Conservation (phyloP, 2,797 vertebrate species). For the Falco novaeseelandiae region DNA sequence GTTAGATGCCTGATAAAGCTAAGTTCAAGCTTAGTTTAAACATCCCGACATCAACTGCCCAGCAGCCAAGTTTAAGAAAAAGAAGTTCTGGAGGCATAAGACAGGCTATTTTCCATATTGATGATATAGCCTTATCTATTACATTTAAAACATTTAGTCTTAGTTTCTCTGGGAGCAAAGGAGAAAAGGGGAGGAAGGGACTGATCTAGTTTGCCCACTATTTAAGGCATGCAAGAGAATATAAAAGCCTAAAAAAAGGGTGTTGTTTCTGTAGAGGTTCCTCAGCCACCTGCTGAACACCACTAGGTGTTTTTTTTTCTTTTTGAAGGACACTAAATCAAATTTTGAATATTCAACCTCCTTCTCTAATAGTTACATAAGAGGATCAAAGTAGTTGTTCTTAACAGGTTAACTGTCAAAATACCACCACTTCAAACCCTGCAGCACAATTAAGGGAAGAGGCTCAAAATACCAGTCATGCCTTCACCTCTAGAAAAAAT, state of each 20-base stretch:
- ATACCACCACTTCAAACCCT: neutral
- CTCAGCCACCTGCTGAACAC: neutral
- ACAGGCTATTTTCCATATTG: neutral
- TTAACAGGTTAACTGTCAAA: neutral
- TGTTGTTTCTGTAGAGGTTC: neutral
- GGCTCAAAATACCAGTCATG: neutral
- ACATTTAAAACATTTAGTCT: neutral
- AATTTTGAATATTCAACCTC: neutral
- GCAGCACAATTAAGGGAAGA: neutral
- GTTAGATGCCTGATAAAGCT: neutral
- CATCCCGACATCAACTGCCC: neutral
- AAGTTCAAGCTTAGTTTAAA: neutral
- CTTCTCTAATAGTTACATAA: neutral
- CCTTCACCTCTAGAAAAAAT: neutral
- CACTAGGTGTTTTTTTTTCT: neutral
- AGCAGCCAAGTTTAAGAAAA: neutral
- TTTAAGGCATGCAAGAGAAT: slow-evolving; percentile 18
- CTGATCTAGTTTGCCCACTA: neutral
- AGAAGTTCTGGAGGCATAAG: neutral
- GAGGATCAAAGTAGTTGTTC: neutral
- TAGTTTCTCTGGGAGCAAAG: neutral
- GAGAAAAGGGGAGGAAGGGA: neutral
- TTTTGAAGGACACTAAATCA: neutral
- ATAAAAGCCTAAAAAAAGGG: neutral
- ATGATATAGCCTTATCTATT: neutral